These are phyloP conservation scores for Petrocephalus schoutedeni DNA, from an alignment of 2,797 vertebrate genomes.

Conservation along the genomic window DNA sequence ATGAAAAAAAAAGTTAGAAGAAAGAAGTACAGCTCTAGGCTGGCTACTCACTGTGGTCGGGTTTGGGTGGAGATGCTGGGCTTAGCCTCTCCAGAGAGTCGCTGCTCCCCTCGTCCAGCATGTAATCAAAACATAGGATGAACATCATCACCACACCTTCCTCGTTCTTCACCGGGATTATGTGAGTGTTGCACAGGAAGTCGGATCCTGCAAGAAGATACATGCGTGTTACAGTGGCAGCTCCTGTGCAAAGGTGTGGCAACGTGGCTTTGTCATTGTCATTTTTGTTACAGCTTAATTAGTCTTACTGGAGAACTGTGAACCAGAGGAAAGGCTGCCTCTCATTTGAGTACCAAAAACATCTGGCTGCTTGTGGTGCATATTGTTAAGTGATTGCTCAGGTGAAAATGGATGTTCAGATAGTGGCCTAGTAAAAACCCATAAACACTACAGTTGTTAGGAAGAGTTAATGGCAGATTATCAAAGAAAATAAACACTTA, in stretches of 20 bases:
- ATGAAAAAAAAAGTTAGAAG: not conserved
- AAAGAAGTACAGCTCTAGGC: not conserved
- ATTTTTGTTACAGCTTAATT: not conserved
- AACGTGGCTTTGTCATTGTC: no score
- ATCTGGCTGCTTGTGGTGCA: not conserved
- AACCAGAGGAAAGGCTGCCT: not conserved
- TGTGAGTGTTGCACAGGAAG: conserved; percentile 90
- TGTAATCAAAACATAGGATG: conserved; percentile 92
- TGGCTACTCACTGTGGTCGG: conserved; percentile 82
- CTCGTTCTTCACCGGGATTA: conserved; percentile 98
- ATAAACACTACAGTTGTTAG: not conserved
- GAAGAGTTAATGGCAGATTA: not conserved
- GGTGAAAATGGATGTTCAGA: not conserved
- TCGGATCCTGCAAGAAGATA: conserved; percentile 70
- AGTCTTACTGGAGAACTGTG: not conserved
- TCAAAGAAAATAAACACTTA: not conserved
- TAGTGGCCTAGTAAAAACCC: not conserved
- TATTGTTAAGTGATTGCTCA: not conserved
- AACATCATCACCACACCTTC: conserved; percentile 98
- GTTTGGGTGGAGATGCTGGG: conserved; percentile 80
- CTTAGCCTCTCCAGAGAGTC: conserved; percentile 80
- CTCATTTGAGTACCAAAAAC: not conserved
- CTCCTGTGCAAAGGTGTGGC: not conserved
- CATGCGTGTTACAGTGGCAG: not conserved
- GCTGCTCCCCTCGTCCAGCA: conserved; percentile 76